A percentile compares a stretch with the other conserved stretches of the same genome.
phyloP scores from a whole-genome alignment of 1,140 invertebrate species.

The Pemphigus obesinymphae region DNA sequence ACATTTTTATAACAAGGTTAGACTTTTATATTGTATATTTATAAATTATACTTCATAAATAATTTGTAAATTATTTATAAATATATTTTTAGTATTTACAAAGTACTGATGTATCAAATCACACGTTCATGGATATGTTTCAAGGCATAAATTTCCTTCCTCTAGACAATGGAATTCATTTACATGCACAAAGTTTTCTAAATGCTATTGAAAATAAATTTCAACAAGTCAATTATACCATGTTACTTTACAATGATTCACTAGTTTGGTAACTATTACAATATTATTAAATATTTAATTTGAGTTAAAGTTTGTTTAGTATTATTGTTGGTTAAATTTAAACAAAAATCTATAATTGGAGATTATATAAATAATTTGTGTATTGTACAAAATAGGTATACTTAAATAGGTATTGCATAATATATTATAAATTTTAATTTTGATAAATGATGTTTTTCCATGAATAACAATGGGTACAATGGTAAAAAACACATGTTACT shows the following conservation, averaged over 20 bases:
- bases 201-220: conserved; percentile 27
- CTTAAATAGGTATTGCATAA: too few relatives aligned
- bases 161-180: conserved; percentile 8
- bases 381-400: too few relatives aligned
- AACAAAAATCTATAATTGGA: too few relatives aligned
- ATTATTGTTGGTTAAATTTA: too few relatives aligned
- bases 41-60: too few relatives aligned
- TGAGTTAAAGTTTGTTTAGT: too few relatives aligned
- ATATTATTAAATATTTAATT: background rate
- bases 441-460: too few relatives aligned
- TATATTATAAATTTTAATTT: too few relatives aligned
- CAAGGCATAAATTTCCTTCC: conserved; percentile 32
- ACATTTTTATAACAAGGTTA: conserved; percentile 35
- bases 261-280: conserved; percentile 23
- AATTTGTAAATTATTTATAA: background rate
- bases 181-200: conserved; percentile 28
- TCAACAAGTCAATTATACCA: conserved; percentile 28
- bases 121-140: conserved; percentile 36
- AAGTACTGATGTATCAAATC: conserved; percentile 11
- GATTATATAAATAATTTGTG: too few relatives aligned
- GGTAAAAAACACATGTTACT: too few relatives aligned
- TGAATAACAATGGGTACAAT: too few relatives aligned
- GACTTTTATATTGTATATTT: background rate
- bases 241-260: conserved; percentile 32
- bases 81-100: conserved; percentile 21